Evolutionary conservation across 2,113 vertebrate genomes (phyloP).

Genomic region (Boulengerochromis microlepis): DNA sequence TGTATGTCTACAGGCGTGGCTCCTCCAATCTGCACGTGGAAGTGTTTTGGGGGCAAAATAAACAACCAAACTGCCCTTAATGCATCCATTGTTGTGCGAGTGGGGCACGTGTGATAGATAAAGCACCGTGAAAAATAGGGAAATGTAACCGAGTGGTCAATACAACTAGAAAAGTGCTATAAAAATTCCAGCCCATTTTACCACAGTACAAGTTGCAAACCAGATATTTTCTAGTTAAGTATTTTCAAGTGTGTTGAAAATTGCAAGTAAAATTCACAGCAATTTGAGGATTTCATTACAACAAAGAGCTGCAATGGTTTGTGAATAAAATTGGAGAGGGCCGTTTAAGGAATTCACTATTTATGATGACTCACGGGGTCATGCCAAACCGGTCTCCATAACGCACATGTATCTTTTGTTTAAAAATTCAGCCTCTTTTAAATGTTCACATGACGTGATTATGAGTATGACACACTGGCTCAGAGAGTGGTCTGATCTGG

Average conservation of each 20-base stretch:
- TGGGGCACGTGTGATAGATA: background rate
- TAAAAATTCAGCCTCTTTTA: background rate
- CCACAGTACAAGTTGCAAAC: background rate
- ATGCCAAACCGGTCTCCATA: background rate
- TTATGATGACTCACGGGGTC: background rate
- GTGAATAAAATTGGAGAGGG: background rate
- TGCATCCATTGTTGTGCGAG: background rate
- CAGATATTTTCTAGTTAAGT: background rate
- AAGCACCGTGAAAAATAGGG: background rate
- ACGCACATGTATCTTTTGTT: background rate
- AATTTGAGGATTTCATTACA: background rate
- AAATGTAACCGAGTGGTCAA: background rate
- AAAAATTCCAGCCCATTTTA: background rate
- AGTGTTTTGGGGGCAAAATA: background rate
- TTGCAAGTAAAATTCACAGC: background rate
- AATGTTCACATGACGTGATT: background rate
- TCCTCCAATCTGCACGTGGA: background rate
- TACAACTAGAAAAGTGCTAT: background rate
- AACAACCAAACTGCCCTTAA: background rate
- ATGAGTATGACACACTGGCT: conserved; percentile 6
- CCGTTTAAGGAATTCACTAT: background rate
- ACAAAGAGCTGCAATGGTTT: background rate
- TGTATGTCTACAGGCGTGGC: background rate
- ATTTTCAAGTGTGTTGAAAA: background rate
- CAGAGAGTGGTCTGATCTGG: conserved; percentile 10